Evolutionary conservation across 2,113 vertebrate genomes (phyloP).

Genomic region (Pungitius pungitius): DNA sequence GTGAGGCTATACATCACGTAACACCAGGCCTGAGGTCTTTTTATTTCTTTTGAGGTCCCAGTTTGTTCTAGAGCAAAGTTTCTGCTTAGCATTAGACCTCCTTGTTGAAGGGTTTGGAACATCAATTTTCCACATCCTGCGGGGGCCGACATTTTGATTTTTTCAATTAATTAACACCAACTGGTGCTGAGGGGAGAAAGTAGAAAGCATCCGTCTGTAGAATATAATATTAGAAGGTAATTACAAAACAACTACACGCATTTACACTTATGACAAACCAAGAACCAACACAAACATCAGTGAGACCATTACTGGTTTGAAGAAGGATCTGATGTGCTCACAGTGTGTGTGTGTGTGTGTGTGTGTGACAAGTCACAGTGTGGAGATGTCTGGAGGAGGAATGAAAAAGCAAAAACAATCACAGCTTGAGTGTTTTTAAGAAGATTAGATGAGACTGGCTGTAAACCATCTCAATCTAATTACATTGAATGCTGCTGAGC

Average conservation of each 20-base stretch:
- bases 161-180: conserved; percentile 43
- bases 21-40: background rate
- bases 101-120: conserved; percentile 15
- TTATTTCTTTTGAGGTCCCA: background rate
- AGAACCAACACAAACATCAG: background rate
- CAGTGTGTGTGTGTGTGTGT: conserved; percentile 17
- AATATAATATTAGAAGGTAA: background rate
- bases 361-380: conserved; percentile 19
- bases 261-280: background rate
- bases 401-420: conserved; percentile 21
- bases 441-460: conserved; percentile 15
- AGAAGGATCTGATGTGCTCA: conserved; percentile 20
- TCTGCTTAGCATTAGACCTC: background rate
- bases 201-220: background rate
- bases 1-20: background rate
- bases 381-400: conserved; percentile 14
- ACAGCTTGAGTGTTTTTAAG: background rate
- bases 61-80: background rate
- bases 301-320: background rate
- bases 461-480: conserved; percentile 20
- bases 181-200: background rate
- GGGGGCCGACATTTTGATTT: conserved; percentile 25
- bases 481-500: conserved; percentile 5
- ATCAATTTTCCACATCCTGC: conserved; percentile 31
- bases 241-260: background rate